Conservation (phyloP, 2,113 vertebrate genomes). For the Tauraco erythrolophus region DNA sequence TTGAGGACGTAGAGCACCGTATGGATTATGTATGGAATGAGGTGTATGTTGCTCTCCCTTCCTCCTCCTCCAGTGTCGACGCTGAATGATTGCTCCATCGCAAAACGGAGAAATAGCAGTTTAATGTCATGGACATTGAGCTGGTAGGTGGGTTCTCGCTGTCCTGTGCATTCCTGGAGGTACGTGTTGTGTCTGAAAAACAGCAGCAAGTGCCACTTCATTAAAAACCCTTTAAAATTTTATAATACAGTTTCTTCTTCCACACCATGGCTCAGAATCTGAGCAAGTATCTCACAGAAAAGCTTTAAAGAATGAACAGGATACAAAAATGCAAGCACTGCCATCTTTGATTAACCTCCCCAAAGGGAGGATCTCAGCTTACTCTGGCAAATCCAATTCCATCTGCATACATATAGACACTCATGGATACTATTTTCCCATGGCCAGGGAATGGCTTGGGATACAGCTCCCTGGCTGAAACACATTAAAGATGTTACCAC, state of each 20-base stretch:
- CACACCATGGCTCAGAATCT: neutral
- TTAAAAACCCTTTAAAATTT: neutral
- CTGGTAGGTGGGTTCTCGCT: slow-evolving; percentile 97
- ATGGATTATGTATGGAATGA: slow-evolving; percentile 98
- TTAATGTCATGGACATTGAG: slow-evolving; percentile 98
- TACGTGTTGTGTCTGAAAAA: slow-evolving; percentile 93
- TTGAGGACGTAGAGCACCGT: slow-evolving; percentile 99
- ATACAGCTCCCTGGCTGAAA: neutral
- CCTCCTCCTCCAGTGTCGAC: slow-evolving; percentile 94
- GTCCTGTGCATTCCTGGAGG: slow-evolving; percentile 97
- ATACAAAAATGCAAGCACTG: neutral
- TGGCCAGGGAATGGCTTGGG: neutral
- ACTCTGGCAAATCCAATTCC: neutral
- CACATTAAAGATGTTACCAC: neutral
- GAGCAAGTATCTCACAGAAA: accelerated
- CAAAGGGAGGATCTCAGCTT: neutral
- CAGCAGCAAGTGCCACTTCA: neutral
- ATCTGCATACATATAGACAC: neutral
- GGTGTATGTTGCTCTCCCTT: slow-evolving; percentile 98
- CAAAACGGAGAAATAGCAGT: slow-evolving; percentile 95
- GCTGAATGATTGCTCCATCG: slow-evolving; percentile 97
- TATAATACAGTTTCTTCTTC: neutral
- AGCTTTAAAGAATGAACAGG: neutral
- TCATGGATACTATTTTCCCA: neutral
- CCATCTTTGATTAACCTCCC: neutral